Evolutionary conservation across 2,113 vertebrate genomes (phyloP).

Genomic region (Miniopterus natalensis): DNA sequence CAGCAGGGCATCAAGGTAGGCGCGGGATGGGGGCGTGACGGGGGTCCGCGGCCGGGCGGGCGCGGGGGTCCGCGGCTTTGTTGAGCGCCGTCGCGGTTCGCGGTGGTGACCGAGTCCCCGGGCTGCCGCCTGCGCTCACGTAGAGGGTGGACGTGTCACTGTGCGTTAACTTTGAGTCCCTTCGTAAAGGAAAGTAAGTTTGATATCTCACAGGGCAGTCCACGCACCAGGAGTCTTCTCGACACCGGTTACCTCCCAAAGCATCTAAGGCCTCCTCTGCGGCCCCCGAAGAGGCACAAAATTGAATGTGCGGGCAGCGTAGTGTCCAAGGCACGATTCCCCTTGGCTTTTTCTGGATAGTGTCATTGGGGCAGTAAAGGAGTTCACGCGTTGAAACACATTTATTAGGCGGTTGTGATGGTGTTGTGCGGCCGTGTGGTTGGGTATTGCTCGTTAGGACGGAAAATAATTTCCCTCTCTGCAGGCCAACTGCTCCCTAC

Average conservation of each 20-base stretch:
- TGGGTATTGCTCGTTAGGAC: neutral
- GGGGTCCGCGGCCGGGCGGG: neutral
- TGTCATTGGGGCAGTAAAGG: neutral
- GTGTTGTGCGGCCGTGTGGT: neutral
- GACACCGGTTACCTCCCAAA: neutral
- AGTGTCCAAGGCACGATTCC: neutral
- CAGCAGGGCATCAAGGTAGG: constrained; percentile 94
- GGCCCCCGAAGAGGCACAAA: neutral
- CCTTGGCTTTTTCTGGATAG: neutral
- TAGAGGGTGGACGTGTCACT: neutral
- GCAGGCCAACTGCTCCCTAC: neutral
- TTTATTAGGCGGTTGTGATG: neutral
- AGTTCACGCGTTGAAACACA: neutral
- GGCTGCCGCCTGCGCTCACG: neutral
- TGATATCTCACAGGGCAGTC: neutral
- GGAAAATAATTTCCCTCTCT: constrained; percentile 49
- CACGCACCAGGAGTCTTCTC: neutral
- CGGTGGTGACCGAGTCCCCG: neutral
- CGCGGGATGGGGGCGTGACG: neutral
- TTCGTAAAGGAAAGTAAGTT: constrained; percentile 35
- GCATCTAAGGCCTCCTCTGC: neutral
- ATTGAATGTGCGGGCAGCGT: neutral
- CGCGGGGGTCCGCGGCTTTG: neutral
- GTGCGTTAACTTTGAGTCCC: neutral
- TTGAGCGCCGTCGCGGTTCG: neutral